Evolutionary conservation across 2,113 vertebrate species (phyloP).

Genomic region (Dipodomys spectabilis): DNA sequence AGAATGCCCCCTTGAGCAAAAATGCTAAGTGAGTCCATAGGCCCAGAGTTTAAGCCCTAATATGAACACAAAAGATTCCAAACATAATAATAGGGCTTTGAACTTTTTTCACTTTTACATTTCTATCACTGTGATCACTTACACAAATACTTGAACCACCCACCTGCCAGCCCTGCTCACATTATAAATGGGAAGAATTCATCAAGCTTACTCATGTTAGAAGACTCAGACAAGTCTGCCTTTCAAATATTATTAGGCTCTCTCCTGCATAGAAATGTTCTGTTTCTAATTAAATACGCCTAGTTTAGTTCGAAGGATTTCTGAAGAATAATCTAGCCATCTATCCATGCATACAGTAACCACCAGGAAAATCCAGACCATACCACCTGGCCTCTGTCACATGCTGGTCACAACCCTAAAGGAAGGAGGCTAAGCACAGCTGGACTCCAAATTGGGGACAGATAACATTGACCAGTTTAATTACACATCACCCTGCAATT

Average conservation of each 20-base stretch:
- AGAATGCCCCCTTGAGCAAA: too few relatives aligned
- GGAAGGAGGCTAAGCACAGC: neutral
- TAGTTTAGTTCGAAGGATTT: conserved; percentile 24
- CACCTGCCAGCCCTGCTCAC: neutral
- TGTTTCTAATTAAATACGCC: conserved; percentile 42
- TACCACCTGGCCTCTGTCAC: too few relatives aligned
- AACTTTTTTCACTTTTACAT: neutral
- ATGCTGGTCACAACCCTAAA: neutral
- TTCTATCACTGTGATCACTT: neutral
- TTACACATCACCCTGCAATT: neutral
- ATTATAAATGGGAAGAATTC: conserved; percentile 29
- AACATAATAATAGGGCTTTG: neutral
- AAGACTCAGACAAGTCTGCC: neutral
- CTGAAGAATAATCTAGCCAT: neutral
- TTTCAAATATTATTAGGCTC: conserved; percentile 44
- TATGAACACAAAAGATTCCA: too few relatives aligned
- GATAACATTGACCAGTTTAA: neutral
- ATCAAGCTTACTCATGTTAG: conserved; percentile 20
- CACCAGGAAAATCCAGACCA: neutral
- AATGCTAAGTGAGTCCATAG: too few relatives aligned
- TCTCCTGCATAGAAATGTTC: neutral
- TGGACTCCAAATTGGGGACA: conserved; percentile 1
- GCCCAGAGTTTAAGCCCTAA: too few relatives aligned
- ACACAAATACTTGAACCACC: neutral
- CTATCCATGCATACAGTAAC: neutral